Percentiles rank a stretch among this genome's conserved stretches.
Evolutionary conservation across 1,140 invertebrate genomes (phyloP).

Genomic region (Drosophila kikkawai): DNA sequence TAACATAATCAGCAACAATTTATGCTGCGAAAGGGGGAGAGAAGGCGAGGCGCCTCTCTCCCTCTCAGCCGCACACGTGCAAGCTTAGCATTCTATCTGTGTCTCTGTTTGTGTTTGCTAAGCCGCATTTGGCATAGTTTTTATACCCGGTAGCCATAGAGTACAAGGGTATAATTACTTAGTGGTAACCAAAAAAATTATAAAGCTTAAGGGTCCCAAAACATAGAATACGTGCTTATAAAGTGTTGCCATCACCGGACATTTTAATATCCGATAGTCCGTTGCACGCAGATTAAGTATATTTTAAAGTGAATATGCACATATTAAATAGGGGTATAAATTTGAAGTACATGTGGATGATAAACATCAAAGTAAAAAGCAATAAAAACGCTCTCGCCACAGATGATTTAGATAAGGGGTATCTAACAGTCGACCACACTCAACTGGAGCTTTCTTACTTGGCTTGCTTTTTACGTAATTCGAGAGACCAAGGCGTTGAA

Average conservation of each 20-base stretch:
- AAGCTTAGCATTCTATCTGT: slow-evolving; percentile 55
- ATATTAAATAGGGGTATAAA: no score
- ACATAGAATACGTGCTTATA: no score
- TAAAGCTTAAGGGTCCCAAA: no score
- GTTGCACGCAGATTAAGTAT: no score
- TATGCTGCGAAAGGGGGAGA: slow-evolving; percentile 56
- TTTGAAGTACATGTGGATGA: neutral
- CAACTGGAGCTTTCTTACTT: neutral
- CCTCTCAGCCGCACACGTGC: slow-evolving; percentile 54
- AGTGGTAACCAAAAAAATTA: neutral
- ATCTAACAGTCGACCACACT: neutral
- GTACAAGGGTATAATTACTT: neutral
- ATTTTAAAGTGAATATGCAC: no score
- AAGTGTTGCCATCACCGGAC: no score
- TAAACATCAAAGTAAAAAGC: neutral
- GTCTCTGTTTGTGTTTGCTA: slow-evolving; percentile 44
- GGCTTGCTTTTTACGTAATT: slow-evolving; percentile 63
- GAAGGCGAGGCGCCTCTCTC: neutral
- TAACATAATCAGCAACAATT: slow-evolving; percentile 77
- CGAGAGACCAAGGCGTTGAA: slow-evolving; percentile 18
- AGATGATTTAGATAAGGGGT: neutral
- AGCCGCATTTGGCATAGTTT: slow-evolving; percentile 78
- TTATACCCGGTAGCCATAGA: neutral
- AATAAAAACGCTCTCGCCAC: no score
- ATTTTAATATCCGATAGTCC: no score